Conservation (phyloP, 2,113 vertebrate species). For the Laticauda colubrina region DNA sequence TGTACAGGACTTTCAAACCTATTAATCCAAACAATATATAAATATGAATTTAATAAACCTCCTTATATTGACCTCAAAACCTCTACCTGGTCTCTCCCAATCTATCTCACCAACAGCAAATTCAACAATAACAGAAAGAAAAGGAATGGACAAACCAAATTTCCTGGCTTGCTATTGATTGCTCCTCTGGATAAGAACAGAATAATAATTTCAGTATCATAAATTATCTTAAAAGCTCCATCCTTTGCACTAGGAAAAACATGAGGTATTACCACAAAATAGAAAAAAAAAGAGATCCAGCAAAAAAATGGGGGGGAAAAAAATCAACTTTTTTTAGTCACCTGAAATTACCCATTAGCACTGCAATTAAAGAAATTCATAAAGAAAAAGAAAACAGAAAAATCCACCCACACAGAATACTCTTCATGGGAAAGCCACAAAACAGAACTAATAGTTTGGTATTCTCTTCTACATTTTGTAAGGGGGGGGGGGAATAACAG, state of each 20-base stretch:
- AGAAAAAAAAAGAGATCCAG: neutral
- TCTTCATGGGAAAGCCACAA: neutral
- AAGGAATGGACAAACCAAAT: neutral
- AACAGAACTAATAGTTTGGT: conserved; percentile 23
- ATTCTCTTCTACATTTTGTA: conserved; percentile 24
- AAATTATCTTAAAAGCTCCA: neutral
- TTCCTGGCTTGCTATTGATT: neutral
- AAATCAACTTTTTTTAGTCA: neutral
- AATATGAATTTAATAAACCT: neutral
- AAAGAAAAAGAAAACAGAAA: neutral
- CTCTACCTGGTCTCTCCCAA: neutral
- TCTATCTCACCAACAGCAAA: neutral
- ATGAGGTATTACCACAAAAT: neutral
- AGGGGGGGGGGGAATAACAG: conserved; percentile 1
- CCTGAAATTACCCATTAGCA: neutral
- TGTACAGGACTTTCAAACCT: neutral
- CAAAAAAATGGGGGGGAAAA: neutral
- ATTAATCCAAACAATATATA: neutral
- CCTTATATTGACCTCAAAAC: neutral
- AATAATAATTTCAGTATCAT: neutral
- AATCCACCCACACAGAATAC: neutral
- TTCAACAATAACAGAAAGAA: neutral
- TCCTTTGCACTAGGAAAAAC: neutral
- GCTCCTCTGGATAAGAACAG: neutral
- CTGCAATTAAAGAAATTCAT: neutral